A percentile compares a stretch with the other conserved stretches of the same genome.
Evolutionary conservation across 2,113 vertebrate genomes (phyloP).

Genomic region (Xyrauchen texanus): DNA sequence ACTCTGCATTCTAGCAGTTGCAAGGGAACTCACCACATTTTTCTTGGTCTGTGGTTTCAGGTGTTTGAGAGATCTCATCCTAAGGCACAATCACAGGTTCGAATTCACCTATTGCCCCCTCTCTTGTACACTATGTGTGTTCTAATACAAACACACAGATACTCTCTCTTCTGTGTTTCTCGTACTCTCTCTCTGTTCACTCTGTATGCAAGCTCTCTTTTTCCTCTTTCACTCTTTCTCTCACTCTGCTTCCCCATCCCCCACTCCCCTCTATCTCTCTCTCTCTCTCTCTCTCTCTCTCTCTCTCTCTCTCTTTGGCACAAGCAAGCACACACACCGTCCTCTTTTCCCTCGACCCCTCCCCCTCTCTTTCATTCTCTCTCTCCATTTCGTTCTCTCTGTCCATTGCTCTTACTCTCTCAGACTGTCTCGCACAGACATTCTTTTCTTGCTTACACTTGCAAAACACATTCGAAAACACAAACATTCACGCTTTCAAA

Average conservation of each 20-base stretch:
- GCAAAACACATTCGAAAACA: constrained; percentile 31
- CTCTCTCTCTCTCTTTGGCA: constrained; percentile 31
- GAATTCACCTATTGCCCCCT: constrained; percentile 45
- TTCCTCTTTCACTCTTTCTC: constrained; percentile 45
- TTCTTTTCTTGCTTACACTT: constrained; percentile 51
- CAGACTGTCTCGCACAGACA: constrained; percentile 35
- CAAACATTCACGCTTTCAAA: constrained; percentile 55
- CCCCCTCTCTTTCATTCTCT: constrained; percentile 16
- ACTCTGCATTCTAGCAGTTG: constrained; percentile 8
- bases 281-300: constrained; percentile 50
- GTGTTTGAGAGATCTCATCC: constrained; percentile 79
- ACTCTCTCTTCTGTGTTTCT: constrained; percentile 35
- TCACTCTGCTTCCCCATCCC: constrained; percentile 48
- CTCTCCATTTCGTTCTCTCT: background rate
- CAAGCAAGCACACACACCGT: constrained; percentile 23
- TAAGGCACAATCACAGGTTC: constrained; percentile 60
- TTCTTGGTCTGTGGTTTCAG: constrained; percentile 76
- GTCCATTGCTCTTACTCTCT: constrained; percentile 29
- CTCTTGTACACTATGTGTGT: constrained; percentile 61
- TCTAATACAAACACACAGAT: constrained; percentile 43
- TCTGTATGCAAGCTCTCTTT: constrained; percentile 47
- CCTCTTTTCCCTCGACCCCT: constrained; percentile 40
- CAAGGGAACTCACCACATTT: constrained; percentile 71
- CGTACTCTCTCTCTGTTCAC: constrained; percentile 45
- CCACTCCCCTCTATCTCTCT: constrained; percentile 49